Base-by-base conservation (phyloP, 2,797 vertebrate genomes). In the Oceanodroma leucorhoa region DNA sequence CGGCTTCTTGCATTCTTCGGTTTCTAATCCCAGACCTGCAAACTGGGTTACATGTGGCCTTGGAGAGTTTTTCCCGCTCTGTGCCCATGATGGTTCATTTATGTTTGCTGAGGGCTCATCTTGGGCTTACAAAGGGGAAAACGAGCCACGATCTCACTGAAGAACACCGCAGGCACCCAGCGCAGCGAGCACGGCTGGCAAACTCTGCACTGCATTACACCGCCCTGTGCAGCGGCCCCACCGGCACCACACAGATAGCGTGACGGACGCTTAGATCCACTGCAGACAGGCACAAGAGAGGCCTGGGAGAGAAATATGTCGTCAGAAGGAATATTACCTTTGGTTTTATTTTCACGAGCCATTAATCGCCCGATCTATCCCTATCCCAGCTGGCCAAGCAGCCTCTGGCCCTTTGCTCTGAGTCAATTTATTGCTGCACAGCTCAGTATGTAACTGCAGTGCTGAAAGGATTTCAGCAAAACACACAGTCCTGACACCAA, bases 401-500 rank as follows among this genome's bases (percentile, higher is more conserved):
- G 67, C 71, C 65, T 82, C 81, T 45, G 58, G 40, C 50, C 79
- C 70, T 82, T 55, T 79, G 45, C 79, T 90, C 60, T 24, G 38
- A 43, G 71, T 46, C 57, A 60, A 78, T 54, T 87, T 55, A 51
- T 58, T 30, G 54, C 83, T 79, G 62, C 45, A 30, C 51, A 58
- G 81, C 72, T 75, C 89, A 19, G 38, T 38, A 8, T 40, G 61
- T 22, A 78, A 32, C 46, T 51, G 10, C 30, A 70, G 72, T 9
- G 43, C 64, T 78, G 83, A 89, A 66, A 85, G 69, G 77, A 83
- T 87, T 90, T 66, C 89, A 90, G 91, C 60, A 89, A 75, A 87
- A 43, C 69, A 62, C 62, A 83, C 34, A 46, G 58, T 21, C 79
- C 62, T 65, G 83, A 66, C 66, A 64, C 36, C 32, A 50, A 26